phyloP scores from a whole-genome alignment of 2,797 vertebrate genomes.

The Vespertilio murinus region DNA sequence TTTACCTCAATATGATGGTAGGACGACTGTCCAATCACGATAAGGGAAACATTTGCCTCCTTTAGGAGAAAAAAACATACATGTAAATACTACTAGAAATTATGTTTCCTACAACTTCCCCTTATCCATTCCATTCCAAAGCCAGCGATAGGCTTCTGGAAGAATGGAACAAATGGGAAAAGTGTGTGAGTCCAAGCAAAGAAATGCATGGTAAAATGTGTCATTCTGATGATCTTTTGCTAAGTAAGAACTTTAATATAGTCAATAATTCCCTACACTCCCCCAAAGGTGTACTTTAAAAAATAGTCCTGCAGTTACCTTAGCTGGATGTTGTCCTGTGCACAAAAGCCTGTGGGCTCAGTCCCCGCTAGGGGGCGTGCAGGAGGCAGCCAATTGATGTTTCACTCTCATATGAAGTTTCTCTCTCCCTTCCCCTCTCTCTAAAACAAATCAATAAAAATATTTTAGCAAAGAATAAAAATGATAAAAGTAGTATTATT shows the following conservation, averaged over 20 bases:
- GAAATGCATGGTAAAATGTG: not conserved
- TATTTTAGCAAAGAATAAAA: not conserved
- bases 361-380: too few relatives aligned
- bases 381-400: too few relatives aligned
- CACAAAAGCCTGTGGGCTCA: too few relatives aligned
- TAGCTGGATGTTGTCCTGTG: too few relatives aligned
- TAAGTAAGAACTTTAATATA: constrained; percentile 39
- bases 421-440: too few relatives aligned
- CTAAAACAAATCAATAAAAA: not conserved
- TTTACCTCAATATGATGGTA: constrained; percentile 93
- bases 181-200: not conserved
- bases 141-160: constrained; percentile 38
- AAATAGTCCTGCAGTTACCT: not conserved
- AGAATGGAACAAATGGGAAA: constrained; percentile 41
- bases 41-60: constrained; percentile 90
- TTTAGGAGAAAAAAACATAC: constrained; percentile 74
- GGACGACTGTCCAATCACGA: constrained; percentile 95
- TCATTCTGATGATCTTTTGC: not conserved
- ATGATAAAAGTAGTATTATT: not conserved
- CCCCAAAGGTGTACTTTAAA: not conserved
- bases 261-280: not conserved
- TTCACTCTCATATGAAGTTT: too few relatives aligned
- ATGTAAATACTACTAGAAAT: constrained; percentile 42
- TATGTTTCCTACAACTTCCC: not conserved
- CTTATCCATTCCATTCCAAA: constrained; percentile 44